These are phyloP conservation scores for Caretta caretta DNA, from an alignment of 2,113 vertebrate species.

Conservation along the genomic window DNA sequence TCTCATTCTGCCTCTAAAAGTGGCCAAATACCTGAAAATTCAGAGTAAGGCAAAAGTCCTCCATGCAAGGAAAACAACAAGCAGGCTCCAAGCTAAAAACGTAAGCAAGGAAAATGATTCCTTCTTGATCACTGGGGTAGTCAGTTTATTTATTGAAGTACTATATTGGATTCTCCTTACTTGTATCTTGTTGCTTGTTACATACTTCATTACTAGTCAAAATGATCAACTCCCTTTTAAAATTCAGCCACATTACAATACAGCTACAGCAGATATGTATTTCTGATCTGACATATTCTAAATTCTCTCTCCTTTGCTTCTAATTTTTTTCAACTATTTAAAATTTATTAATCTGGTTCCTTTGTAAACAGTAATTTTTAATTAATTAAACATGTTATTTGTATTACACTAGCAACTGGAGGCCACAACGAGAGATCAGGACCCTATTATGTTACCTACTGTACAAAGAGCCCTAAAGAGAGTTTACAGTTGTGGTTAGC, in stretches of 20 bases:
- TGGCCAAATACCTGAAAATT: not conserved
- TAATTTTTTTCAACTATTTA: not conserved
- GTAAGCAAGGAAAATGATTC: not conserved
- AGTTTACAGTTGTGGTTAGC: not conserved
- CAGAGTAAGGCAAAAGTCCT: not conserved
- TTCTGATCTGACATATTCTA: not conserved
- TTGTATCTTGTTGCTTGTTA: not conserved
- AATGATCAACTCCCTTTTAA: not conserved
- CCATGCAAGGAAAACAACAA: not conserved
- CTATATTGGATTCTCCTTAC: not conserved
- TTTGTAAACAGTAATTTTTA: not conserved
- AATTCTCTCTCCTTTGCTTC: not conserved
- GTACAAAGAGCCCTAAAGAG: not conserved
- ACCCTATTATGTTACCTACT: not conserved
- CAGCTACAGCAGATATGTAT: not conserved
- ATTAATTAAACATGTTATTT: not conserved
- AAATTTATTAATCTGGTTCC: not conserved
- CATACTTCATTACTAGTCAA: not conserved
- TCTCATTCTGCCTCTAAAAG: not conserved
- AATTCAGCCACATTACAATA: not conserved
- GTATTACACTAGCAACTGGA: not conserved
- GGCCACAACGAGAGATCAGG: not conserved
- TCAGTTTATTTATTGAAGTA: not conserved
- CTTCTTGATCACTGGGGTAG: not conserved
- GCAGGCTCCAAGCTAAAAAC: not conserved